These are phyloP conservation scores for Pelodiscus sinensis DNA, from an alignment of 2,113 vertebrate species.

Conservation along the genomic window DNA sequence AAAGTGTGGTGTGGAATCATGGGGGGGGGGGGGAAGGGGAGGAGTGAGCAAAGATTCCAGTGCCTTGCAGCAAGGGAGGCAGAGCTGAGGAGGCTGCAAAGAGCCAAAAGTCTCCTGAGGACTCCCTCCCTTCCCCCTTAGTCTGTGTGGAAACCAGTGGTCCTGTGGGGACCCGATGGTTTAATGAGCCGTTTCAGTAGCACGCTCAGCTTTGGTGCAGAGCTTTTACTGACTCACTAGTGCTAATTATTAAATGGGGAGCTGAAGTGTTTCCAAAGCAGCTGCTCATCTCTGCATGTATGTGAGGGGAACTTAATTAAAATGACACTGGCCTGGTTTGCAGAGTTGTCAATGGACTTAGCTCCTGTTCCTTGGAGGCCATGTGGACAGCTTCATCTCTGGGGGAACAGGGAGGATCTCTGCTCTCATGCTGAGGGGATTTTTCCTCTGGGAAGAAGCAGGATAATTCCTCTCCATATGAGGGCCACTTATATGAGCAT, in stretches of 20 bases:
- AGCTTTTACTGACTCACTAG: background rate
- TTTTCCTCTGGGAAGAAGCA: background rate
- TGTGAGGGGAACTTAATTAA: fast-evolving
- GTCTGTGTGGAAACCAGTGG: fast-evolving
- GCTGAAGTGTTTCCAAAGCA: background rate
- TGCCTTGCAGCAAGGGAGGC: background rate
- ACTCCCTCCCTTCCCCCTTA: background rate
- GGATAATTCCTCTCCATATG: fast-evolving
- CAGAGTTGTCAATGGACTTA: background rate
- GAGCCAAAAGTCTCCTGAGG: too few relatives aligned
- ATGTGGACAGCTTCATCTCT: background rate
- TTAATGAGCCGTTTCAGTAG: background rate
- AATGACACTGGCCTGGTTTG: background rate
- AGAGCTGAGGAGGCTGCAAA: background rate
- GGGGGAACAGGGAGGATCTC: background rate
- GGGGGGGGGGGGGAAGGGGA: too few relatives aligned
- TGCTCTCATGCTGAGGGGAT: background rate
- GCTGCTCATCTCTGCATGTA: background rate
- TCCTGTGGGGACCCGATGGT: background rate
- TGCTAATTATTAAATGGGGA: background rate
- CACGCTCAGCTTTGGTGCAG: background rate
- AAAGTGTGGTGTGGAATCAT: too few relatives aligned
- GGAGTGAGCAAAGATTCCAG: too few relatives aligned
- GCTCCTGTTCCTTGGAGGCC: fast-evolving
- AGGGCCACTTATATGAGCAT: background rate